A percentile compares a stretch with the other conserved stretches of the same genome.
These are phyloP conservation scores for Callospermophilus lateralis DNA, from an alignment of 2,113 vertebrate genomes.

Conservation along the genomic window DNA sequence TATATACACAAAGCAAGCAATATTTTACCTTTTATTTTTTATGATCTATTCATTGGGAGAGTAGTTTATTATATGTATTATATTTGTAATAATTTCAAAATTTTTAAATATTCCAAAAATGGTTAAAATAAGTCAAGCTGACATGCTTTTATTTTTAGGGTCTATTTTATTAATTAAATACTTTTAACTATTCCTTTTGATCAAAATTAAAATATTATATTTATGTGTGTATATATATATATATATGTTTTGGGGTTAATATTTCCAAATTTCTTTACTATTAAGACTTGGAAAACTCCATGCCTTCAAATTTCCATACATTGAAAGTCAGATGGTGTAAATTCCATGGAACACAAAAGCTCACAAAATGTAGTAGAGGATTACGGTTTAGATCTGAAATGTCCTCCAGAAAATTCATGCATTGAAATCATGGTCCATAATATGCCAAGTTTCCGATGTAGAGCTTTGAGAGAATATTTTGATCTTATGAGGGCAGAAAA, in stretches of 20 bases:
- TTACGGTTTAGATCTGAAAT: no score
- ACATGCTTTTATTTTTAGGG: neutral
- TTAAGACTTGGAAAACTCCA: neutral
- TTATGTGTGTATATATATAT: neutral
- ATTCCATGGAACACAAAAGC: neutral
- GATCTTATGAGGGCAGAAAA: no score
- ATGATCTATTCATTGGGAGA: slow-evolving; percentile 47
- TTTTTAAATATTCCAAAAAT: neutral
- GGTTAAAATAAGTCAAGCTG: fast-evolving
- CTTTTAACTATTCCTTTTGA: neutral
- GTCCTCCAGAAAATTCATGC: no score
- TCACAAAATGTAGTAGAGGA: neutral
- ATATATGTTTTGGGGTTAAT: neutral
- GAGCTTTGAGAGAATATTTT: no score
- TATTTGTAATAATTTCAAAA: slow-evolving; percentile 24
- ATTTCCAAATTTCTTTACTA: neutral
- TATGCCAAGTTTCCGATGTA: no score
- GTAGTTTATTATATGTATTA: neutral
- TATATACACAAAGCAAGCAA: neutral
- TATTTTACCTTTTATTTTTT: neutral
- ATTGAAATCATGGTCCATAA: no score
- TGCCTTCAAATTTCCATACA: neutral
- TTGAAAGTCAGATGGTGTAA: neutral
- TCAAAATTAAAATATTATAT: neutral
- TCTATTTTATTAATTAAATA: fast-evolving